These are phyloP conservation scores for Percopsis transmontana DNA, from an alignment of 2,113 vertebrate genomes.

Conservation along the genomic window DNA sequence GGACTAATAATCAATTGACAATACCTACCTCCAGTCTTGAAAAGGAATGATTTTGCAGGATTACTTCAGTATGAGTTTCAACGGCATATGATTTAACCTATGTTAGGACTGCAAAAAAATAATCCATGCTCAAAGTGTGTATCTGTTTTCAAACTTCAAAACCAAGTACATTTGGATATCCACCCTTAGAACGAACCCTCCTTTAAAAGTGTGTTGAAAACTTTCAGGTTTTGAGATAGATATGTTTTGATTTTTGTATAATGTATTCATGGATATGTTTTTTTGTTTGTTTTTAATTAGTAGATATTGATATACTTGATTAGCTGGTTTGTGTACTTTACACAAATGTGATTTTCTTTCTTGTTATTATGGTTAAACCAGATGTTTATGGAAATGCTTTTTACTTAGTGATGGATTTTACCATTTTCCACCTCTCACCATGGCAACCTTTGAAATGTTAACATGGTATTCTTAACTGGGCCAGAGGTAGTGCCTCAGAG, in stretches of 20 bases:
- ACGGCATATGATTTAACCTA: slow-evolving; percentile 66
- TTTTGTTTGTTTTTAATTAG: slow-evolving; percentile 75
- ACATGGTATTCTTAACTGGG: slow-evolving; percentile 82
- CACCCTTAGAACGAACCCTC: slow-evolving; percentile 69
- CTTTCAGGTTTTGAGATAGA: slow-evolving; percentile 87
- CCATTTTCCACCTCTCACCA: slow-evolving; percentile 78
- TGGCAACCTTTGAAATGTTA: slow-evolving; percentile 73
- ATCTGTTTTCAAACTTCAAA: slow-evolving; percentile 52
- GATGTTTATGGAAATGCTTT: slow-evolving; percentile 88
- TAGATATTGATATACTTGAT: slow-evolving; percentile 89
- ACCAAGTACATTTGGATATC: slow-evolving; percentile 76
- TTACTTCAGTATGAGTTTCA: slow-evolving; percentile 79
- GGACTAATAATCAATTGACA: slow-evolving; percentile 84
- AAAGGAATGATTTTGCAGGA: slow-evolving; percentile 78
- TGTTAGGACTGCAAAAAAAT: slow-evolving; percentile 82
- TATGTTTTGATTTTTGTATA: slow-evolving; percentile 62
- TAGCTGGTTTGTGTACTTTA: slow-evolving; percentile 89
- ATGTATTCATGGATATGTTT: slow-evolving; percentile 5
- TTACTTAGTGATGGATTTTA: slow-evolving; percentile 83
- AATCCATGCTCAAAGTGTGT: slow-evolving; percentile 76
- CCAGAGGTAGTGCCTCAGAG: slow-evolving; percentile 87
- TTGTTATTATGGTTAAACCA: slow-evolving; percentile 85
- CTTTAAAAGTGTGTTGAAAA: slow-evolving; percentile 88
- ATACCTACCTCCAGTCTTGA: slow-evolving; percentile 94
- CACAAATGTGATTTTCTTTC: slow-evolving; percentile 88